Evolutionary conservation across 1,140 invertebrate genomes (phyloP).

Genomic region (Aleiodes sp.): DNA sequence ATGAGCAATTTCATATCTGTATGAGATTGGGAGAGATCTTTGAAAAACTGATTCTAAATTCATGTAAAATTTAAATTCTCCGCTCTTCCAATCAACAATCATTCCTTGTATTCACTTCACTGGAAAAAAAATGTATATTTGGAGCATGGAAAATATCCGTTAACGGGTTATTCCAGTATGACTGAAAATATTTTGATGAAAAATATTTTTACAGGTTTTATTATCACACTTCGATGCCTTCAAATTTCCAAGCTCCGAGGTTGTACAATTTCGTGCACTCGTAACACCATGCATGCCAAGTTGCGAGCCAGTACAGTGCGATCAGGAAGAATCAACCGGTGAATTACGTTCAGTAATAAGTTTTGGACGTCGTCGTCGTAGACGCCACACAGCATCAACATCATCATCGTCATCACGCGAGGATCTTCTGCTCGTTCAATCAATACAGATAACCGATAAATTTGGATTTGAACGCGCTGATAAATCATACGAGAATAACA

Average conservation of each 20-base stretch:
- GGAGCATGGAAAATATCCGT: not conserved
- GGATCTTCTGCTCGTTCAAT: constrained; percentile 87
- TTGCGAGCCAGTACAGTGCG: constrained; percentile 90
- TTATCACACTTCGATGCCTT: constrained; percentile 95
- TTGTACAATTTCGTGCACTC: constrained; percentile 92
- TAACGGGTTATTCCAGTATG: too few species aligned
- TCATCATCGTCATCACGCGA: constrained; percentile 70
- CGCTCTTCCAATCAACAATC: not conserved
- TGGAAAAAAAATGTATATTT: not conserved
- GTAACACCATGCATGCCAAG: constrained; percentile 93
- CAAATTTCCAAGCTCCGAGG: constrained; percentile 94
- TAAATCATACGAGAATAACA: constrained; percentile 51
- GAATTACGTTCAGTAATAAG: constrained; percentile 83
- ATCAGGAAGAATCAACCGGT: constrained; percentile 80
- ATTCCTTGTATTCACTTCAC: too few species aligned
- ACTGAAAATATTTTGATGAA: too few species aligned
- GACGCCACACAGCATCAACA: constrained; percentile 61
- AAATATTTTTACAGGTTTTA: constrained; percentile 72
- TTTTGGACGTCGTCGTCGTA: constrained; percentile 79
- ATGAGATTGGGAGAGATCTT: too few species aligned
- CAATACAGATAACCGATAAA: constrained; percentile 92
- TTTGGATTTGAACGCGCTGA: constrained; percentile 79
- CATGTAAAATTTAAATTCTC: too few species aligned
- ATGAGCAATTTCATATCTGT: too few species aligned
- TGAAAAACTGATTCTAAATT: too few species aligned